Percentiles rank a stretch among this genome's conserved stretches.
phyloP scores from a whole-genome alignment of 2,113 vertebrate genomes.

The Cercocebus atys region DNA sequence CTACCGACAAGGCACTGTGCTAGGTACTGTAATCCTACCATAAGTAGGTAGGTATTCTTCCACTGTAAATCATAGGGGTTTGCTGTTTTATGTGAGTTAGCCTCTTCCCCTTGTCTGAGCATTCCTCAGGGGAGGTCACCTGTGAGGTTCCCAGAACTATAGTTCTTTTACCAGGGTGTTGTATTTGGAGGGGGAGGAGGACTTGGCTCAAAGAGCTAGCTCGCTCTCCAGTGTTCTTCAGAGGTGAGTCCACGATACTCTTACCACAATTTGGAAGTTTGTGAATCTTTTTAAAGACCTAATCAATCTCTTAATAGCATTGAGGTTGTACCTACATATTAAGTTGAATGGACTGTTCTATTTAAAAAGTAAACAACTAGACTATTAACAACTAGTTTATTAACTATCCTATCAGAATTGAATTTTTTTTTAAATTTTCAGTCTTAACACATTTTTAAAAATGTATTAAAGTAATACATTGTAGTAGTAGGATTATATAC shows the following conservation, averaged over 20 bases:
- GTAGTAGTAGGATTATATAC: constrained; percentile 75
- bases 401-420: constrained; percentile 69
- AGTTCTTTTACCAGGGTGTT: constrained; percentile 55
- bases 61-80: constrained; percentile 58
- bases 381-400: constrained; percentile 74
- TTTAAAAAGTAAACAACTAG: constrained; percentile 68
- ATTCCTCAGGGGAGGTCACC: constrained; percentile 28
- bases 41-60: constrained; percentile 51
- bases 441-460: constrained; percentile 69
- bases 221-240: constrained; percentile 29
- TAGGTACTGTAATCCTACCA: constrained; percentile 72
- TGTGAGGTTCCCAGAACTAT: constrained; percentile 60
- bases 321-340: constrained; percentile 58
- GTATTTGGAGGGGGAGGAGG: background rate
- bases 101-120: constrained; percentile 21
- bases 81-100: constrained; percentile 28
- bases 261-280: constrained; percentile 35
- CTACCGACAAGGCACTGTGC: constrained; percentile 73
- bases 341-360: constrained; percentile 62
- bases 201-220: constrained; percentile 43
- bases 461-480: constrained; percentile 72
- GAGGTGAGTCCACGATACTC: constrained; percentile 59
- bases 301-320: constrained; percentile 59
- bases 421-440: constrained; percentile 64
- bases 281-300: constrained; percentile 30